A percentile compares a stretch with the other conserved stretches of the same genome.
These are phyloP conservation scores for Pachyramphus minor DNA, from an alignment of 2,113 vertebrate species.

Conservation along the genomic window DNA sequence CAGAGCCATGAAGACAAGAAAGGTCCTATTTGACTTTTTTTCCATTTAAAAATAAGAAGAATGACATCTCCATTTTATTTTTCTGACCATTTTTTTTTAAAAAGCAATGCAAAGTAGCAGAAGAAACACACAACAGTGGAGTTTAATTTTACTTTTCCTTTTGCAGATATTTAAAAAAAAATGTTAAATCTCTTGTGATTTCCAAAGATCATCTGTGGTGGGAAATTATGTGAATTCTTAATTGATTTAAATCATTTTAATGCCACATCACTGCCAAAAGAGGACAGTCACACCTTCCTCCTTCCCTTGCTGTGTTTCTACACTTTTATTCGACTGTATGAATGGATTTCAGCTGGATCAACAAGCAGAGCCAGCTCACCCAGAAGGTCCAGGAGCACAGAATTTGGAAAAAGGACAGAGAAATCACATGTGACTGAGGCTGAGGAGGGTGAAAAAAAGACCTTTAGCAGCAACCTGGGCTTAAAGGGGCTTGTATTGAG, in stretches of 20 bases:
- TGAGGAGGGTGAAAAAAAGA: not conserved
- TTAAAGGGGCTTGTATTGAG: not conserved
- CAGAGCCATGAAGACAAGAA: not conserved
- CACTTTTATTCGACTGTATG: not conserved
- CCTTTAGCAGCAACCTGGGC: not conserved
- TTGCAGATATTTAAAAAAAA: not conserved
- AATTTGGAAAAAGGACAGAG: not conserved
- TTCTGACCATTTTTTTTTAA: not conserved
- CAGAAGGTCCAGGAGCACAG: not conserved
- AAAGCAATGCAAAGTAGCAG: not conserved
- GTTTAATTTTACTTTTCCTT: not conserved
- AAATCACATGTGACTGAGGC: not conserved
- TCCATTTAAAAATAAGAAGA: not conserved
- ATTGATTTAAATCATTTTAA: not conserved
- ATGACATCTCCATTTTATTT: not conserved
- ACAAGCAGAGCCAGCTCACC: not conserved
- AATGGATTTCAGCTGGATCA: not conserved
- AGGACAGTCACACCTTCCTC: not conserved
- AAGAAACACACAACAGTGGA: not conserved
- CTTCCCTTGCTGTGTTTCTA: not conserved
- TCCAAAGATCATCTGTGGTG: not conserved
- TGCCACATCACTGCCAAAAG: not conserved
- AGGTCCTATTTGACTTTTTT: not conserved
- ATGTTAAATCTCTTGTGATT: not conserved
- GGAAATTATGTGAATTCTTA: not conserved